Base-by-base conservation (phyloP, 2,113 vertebrate genomes). In the Odontophorus gujanensis region DNA sequence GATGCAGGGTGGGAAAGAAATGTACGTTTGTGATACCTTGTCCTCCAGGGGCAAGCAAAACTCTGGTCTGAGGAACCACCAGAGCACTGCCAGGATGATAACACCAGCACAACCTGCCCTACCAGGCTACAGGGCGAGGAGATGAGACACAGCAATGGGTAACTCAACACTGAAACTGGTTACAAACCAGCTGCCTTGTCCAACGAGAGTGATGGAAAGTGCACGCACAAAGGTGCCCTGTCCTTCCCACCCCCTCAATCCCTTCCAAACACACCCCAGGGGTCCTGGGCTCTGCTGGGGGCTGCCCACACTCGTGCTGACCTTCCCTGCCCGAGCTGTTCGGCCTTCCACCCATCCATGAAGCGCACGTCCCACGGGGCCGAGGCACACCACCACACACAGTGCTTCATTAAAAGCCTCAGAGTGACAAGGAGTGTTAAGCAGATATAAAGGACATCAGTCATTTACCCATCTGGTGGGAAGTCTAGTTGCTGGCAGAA, bases 391-490 rank as follows among this genome's bases (percentile, higher is more conserved):
- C 74, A 92, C 79, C 91, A 87, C 87, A 87, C 93, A 95, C 87
- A n/a, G 87, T 2, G 0, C 67, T 93, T 91, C 87, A 55, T 51
- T 67, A 21, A 63, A 40, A 75, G 85, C 51, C 89, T 83, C 15
- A 0, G 25, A 77, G 81, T 80, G 93, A 95, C 91, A 92, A 87
- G 89, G 81, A 92, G 92, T 66, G 92, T 87, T 80, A 92, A 83
- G 87, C 75, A 90, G 87, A 92, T 83, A 93, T 61, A 91, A 95
- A 93, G 90, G 92, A 93, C 89, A 95, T 93, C 91, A 93, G 85
- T 78, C 67, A 83, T 85, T 91, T 47, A 86, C 80, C 85, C 77
- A 91, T 94, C 87, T 89, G 89, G 80, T 74, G 89, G 77, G 59
- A 93, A 96, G 92, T 78, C 89, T 92, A 85, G 67, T 12, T 72